Percentiles rank a stretch among this genome's conserved stretches.
phyloP scores from a whole-genome alignment of 2,888 invertebrate genomes.

The Mamestra brassicae region DNA sequence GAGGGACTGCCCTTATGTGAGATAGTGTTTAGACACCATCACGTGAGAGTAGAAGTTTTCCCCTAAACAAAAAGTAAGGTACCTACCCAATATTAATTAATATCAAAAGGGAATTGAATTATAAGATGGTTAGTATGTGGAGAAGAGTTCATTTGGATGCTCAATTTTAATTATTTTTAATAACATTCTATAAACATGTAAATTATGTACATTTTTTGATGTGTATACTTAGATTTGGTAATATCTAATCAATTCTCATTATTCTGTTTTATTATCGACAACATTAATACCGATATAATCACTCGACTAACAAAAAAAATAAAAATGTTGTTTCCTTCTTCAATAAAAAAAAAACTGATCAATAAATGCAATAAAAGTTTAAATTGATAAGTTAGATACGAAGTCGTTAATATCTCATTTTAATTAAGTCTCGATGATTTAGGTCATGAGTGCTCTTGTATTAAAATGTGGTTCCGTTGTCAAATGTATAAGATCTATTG shows the following conservation, averaged over 20 bases:
- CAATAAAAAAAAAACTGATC: slow-evolving; percentile 34
- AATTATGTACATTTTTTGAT: neutral
- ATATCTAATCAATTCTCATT: slow-evolving; percentile 17
- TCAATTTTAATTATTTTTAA: neutral
- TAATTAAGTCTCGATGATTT: slow-evolving; percentile 21
- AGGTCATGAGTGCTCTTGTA: neutral
- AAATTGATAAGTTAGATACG: slow-evolving; percentile 10
- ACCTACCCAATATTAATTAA: neutral
- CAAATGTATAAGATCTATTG: neutral
- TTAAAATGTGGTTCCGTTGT: slow-evolving; percentile 3
- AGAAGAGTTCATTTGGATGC: neutral
- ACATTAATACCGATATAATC: slow-evolving; percentile 10
- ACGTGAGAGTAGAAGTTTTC: neutral
- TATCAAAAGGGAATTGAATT: neutral
- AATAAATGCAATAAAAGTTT: slow-evolving; percentile 34
- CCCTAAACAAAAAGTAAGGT: neutral
- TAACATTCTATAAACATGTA: neutral
- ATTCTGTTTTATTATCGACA: slow-evolving; percentile 10
- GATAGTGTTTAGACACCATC: too few species aligned
- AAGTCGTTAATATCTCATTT: slow-evolving; percentile 39
- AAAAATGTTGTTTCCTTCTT: slow-evolving; percentile 20
- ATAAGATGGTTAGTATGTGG: neutral
- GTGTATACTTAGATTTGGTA: neutral
- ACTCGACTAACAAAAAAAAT: slow-evolving; percentile 5
- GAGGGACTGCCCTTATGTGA: too few species aligned